Evolutionary conservation across 2,797 vertebrate species (phyloP), one percentile per base, ranked within the genome.

Genomic region (Bradypodion ventrale): DNA sequence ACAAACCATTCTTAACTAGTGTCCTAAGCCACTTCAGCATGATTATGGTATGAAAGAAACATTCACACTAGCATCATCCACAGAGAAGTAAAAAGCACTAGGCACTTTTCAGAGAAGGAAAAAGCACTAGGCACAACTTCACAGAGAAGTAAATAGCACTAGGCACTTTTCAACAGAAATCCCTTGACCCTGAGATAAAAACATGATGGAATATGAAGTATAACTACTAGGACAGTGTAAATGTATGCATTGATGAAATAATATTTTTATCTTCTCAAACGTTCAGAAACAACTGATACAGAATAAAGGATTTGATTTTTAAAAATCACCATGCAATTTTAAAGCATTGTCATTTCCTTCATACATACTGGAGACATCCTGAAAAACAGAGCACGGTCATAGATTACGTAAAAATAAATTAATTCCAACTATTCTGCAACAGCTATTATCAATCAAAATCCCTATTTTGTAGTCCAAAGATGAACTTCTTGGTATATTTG

Each of bases 381-480:
- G 90, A 93, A 94, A 92, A 92, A 93, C 82, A 90, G 78, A 77
- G 86, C 83, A 83, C 59, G 82, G 80, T 89, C 78, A 83, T 87
- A 78, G 1, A 87, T 56, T 66, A 81, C 87, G 73, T 88, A 91
- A 88, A 91, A 94, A 90, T 83, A 90, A 86, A 65, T 87, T 90
- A 46, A 83, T 89, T 89, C 89, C 88, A 84, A 86, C n/a, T 60
- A 84, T 89, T 88, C 73, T 91, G 13, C 52, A 89, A 80, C 87
- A 90, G 73, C 78, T 85, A 76, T 88, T 89, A 92, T 93, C 88
- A 92, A 92, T 91, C 93, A 92, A 93, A 94, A 85, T 74, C 83
- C 66, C 89, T 78, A 91, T 81, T 92, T 92, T 91, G 77, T 65
- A 87, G 83, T 87, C 77, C 70, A 87, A 89, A 89, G 79, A 86